Conservation (phyloP, 2,888 invertebrate species). For the Drosophila multiciliata region DNA sequence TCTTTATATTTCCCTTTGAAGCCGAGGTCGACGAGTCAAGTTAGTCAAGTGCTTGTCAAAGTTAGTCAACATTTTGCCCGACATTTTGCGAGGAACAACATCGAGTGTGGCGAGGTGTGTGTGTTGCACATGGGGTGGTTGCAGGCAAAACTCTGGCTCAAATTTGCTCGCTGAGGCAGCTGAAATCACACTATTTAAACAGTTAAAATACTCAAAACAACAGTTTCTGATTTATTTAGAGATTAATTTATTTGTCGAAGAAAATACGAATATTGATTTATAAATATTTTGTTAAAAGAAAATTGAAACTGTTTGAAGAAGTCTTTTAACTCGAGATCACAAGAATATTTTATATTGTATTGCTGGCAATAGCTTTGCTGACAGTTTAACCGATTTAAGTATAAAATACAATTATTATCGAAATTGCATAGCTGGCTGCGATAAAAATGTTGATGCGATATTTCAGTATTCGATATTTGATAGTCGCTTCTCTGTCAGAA, state of each 20-base stretch:
- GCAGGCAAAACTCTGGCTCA: not conserved
- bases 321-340: not conserved
- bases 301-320: not conserved
- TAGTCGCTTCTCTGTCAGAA: not conserved
- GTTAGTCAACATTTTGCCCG: constrained; percentile 8
- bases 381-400: too few species aligned
- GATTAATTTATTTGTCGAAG: too few species aligned
- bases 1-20: not conserved
- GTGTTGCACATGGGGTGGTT: not conserved
- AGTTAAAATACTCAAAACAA: too few species aligned
- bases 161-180: not conserved
- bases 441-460: not conserved
- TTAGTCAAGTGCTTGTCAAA: constrained; percentile 14
- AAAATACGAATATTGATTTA: too few species aligned
- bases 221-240: too few species aligned
- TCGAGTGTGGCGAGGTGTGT: not conserved
- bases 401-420: too few species aligned
- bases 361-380: not conserved
- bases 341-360: not conserved
- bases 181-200: not conserved
- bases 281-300: not conserved
- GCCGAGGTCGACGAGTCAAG: constrained; percentile 8
- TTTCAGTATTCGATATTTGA: not conserved
- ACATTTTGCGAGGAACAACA: constrained; percentile 1
- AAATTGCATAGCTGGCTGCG: not conserved